phyloP scores from a whole-genome alignment of 2,113 vertebrate genomes.

The Hippocampus barbouri region DNA sequence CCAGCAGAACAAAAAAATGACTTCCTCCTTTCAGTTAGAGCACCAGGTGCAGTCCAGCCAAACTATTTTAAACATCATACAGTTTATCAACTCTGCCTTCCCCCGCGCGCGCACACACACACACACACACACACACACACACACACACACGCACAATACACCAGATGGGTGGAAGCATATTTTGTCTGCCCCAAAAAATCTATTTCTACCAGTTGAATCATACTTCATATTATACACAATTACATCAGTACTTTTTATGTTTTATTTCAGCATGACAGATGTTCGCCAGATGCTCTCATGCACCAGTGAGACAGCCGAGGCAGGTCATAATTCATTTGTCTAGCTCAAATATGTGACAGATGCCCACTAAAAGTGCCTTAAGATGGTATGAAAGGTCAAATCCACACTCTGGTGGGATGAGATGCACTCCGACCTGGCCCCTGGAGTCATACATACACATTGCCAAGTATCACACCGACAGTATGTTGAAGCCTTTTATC shows the following conservation, averaged over 20 bases:
- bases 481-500: not conserved
- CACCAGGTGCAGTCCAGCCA: conserved; percentile 30
- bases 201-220: not conserved
- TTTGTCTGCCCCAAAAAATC: not conserved
- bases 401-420: not conserved
- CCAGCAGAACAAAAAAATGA: conserved; percentile 8
- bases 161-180: conserved; percentile 18
- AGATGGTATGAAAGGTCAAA: conserved; percentile 14
- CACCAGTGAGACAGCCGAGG: not conserved
- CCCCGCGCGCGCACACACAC: no score
- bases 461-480: not conserved
- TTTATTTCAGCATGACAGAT: not conserved
- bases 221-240: not conserved
- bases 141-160: not conserved
- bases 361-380: conserved; percentile 13
- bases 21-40: conserved; percentile 30
- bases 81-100: conserved; percentile 1
- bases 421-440: no score
- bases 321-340: conserved; percentile 22
- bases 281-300: conserved; percentile 31
- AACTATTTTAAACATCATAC: not conserved
- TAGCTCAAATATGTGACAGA: conserved; percentile 11
- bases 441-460: no score
- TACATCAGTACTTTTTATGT: not conserved
- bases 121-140: conserved; percentile 1